Percentiles rank a stretch among this genome's conserved stretches.
phyloP scores from a whole-genome alignment of 2,113 vertebrate genomes.

The Caranx melampygus region DNA sequence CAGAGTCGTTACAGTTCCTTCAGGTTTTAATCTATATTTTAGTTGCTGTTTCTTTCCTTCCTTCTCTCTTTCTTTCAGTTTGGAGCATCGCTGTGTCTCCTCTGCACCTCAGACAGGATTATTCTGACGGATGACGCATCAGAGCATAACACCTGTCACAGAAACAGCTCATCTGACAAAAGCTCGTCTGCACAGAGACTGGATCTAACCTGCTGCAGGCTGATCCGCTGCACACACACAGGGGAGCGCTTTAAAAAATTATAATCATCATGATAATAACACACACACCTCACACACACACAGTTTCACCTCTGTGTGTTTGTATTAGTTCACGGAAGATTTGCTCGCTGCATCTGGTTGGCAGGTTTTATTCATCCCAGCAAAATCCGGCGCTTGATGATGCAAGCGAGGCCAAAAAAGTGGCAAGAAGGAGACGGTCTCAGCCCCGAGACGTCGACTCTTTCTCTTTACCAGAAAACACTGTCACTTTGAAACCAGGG shows the following conservation, averaged over 20 bases:
- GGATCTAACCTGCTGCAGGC: conserved; percentile 25
- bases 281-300: background rate
- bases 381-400: conserved; percentile 23
- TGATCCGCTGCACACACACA: conserved; percentile 14
- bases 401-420: conserved; percentile 26
- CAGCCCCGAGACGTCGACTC: conserved; percentile 12
- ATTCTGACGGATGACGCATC: conserved; percentile 57
- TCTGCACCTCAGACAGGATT: conserved; percentile 28
- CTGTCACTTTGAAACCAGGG: background rate
- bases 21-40: conserved; percentile 57
- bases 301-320: conserved; percentile 12
- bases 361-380: conserved; percentile 23
- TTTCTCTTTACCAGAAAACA: conserved; percentile 12
- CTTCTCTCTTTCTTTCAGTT: background rate
- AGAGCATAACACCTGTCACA: conserved; percentile 55
- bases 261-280: background rate
- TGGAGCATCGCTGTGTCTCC: conserved; percentile 18
- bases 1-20: conserved; percentile 4
- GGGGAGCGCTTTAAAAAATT: background rate
- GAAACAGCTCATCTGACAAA: conserved; percentile 40
- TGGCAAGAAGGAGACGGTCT: conserved; percentile 32
- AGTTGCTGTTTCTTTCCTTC: conserved; percentile 17
- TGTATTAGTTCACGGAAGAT: conserved; percentile 1
- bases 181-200: conserved; percentile 24
- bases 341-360: background rate